phyloP scores from a whole-genome alignment of 2,888 invertebrate species.

The Parascotia fuliginaria region DNA sequence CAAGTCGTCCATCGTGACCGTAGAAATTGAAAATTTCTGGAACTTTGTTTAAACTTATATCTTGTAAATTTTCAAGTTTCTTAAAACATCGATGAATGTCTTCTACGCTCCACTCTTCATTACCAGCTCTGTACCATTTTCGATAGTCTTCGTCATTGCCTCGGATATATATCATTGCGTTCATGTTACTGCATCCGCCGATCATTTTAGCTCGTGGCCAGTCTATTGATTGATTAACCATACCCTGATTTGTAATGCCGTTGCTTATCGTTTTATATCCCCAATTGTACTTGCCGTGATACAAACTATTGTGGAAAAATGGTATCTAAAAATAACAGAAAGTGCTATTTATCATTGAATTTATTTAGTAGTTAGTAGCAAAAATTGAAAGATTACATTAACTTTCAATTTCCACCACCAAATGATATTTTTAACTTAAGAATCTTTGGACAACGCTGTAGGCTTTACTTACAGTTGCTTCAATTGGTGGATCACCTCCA shows the following conservation, averaged over 20 bases:
- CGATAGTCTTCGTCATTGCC: slow-evolving; percentile 81
- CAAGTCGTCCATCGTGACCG: slow-evolving; percentile 74
- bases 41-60: slow-evolving; percentile 44
- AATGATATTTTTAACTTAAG: no score
- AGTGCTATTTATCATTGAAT: background rate
- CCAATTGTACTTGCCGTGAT: slow-evolving; percentile 88
- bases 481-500: slow-evolving; percentile 46
- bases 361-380: background rate
- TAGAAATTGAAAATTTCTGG: slow-evolving; percentile 52
- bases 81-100: slow-evolving; percentile 77
- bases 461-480: slow-evolving; percentile 17
- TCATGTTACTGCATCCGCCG: slow-evolving; percentile 85
- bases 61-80: slow-evolving; percentile 78
- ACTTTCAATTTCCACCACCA: no score
- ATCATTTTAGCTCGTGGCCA: slow-evolving; percentile 88
- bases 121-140: slow-evolving; percentile 82
- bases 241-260: slow-evolving; percentile 89
- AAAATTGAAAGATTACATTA: background rate
- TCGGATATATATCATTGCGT: slow-evolving; percentile 84
- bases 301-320: slow-evolving; percentile 31
- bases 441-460: no score
- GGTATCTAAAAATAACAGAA: slow-evolving; percentile 60
- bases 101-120: slow-evolving; percentile 82
- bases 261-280: slow-evolving; percentile 92
- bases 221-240: slow-evolving; percentile 53